These are phyloP conservation scores for Notarius quadriscutis DNA, from an alignment of 2,113 vertebrate genomes.

Conservation along the genomic window DNA sequence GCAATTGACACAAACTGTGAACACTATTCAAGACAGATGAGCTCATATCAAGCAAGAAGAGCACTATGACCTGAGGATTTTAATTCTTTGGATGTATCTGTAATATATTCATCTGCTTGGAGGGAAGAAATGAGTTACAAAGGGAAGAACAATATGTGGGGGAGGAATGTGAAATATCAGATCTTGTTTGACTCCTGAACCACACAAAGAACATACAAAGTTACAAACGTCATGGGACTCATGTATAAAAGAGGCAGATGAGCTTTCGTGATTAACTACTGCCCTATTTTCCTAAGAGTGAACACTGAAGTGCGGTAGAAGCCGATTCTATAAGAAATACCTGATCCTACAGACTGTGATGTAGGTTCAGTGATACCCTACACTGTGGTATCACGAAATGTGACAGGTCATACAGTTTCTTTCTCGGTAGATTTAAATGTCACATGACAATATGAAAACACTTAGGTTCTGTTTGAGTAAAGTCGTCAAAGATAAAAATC, in stretches of 20 bases:
- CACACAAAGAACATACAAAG: background rate
- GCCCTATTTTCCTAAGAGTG: background rate
- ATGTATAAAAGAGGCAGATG: background rate
- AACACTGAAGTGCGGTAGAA: background rate
- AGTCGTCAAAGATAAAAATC: constrained; percentile 6
- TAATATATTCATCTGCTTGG: constrained; percentile 18
- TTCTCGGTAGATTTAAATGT: background rate
- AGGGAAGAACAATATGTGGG: background rate
- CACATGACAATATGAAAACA: constrained; percentile 12
- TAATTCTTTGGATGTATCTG: constrained; percentile 55
- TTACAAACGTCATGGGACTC: background rate
- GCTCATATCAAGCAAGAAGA: constrained; percentile 44
- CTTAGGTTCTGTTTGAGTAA: constrained; percentile 8
- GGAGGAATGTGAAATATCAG: background rate
- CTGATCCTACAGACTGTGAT: background rate
- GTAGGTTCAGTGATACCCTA: too few species aligned
- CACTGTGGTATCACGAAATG: background rate
- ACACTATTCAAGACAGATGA: constrained; percentile 43
- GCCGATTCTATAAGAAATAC: background rate
- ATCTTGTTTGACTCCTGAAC: background rate
- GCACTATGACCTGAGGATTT: constrained; percentile 43
- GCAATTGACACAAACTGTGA: constrained; percentile 48
- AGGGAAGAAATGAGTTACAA: background rate
- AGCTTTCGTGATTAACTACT: background rate
- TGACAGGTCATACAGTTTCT: background rate